phyloP scores from a whole-genome alignment of 1,140 invertebrate genomes.

The Caenorhabditis elegans region WBcel235 BX284605.5:8555001-8555500 shows the following conservation, averaged over 20 bases:
- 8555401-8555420: not conserved
- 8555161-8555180: too few relatives aligned
- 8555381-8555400: not conserved
- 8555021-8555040: too few relatives aligned
- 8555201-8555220: slow-evolving; percentile 54
- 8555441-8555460: not conserved
- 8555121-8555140: too few relatives aligned
- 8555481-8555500: not conserved
- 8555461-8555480: not conserved
- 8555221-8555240: slow-evolving; percentile 77
- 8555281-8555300: slow-evolving; percentile 94
- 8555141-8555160: too few relatives aligned
- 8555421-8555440: slow-evolving; percentile 16
- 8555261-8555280: slow-evolving; percentile 97
- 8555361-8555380: slow-evolving; percentile 11
- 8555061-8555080: too few relatives aligned
- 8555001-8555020: too few relatives aligned
- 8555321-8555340: slow-evolving; percentile 92
- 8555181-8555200: slow-evolving; percentile 57
- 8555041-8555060: too few relatives aligned
- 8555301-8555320: slow-evolving; percentile 91
- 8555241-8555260: slow-evolving; percentile 98
- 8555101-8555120: too few relatives aligned
- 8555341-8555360: slow-evolving; percentile 72
- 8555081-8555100: too few relatives aligned